These are phyloP conservation scores for Drosophila sechellia DNA, from an alignment of 1,140 invertebrate genomes.

Conservation along the genomic window DNA sequence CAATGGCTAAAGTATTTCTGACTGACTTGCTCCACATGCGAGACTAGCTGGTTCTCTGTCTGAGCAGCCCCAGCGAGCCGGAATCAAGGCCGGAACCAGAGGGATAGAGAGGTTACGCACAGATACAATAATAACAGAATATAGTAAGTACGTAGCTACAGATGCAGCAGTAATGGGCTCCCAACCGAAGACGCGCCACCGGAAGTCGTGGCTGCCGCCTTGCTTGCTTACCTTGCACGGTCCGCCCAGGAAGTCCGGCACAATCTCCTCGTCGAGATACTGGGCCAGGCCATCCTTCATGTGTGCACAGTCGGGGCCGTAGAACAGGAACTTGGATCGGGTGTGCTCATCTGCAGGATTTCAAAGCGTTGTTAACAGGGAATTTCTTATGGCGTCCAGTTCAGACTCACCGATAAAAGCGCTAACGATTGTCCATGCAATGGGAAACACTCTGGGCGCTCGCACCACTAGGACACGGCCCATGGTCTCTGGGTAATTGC, in stretches of 20 bases:
- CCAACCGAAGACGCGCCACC: conserved; percentile 14
- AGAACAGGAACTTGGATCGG: conserved; percentile 96
- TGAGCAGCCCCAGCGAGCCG: conserved; percentile 40
- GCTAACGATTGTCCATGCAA: conserved; percentile 98
- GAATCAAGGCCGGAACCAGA: conserved; percentile 8
- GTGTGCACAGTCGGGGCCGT: conserved; percentile 94
- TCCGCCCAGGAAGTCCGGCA: conserved; percentile 97
- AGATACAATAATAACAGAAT: conserved; percentile 49
- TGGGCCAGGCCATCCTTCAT: conserved; percentile 92
- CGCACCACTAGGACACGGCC: conserved; percentile 94
- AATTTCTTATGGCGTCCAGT: no score
- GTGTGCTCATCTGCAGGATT: conserved; percentile 94
- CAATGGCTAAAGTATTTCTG: conserved; percentile 81
- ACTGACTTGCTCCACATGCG: conserved; percentile 80
- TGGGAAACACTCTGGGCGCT: conserved; percentile 96
- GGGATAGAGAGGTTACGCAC: conserved; percentile 35
- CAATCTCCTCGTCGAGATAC: conserved; percentile 93
- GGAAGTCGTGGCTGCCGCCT: not conserved
- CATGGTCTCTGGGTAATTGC: conserved; percentile 98
- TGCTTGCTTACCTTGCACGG: conserved; percentile 90
- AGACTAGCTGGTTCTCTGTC: conserved; percentile 53
- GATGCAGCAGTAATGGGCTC: conserved; percentile 13
- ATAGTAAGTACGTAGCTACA: conserved; percentile 39
- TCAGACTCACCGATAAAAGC: conserved; percentile 93
- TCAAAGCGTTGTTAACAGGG: not conserved